Conservation (phyloP, 2,888 invertebrate species). For the Arctia plantaginis region DNA sequence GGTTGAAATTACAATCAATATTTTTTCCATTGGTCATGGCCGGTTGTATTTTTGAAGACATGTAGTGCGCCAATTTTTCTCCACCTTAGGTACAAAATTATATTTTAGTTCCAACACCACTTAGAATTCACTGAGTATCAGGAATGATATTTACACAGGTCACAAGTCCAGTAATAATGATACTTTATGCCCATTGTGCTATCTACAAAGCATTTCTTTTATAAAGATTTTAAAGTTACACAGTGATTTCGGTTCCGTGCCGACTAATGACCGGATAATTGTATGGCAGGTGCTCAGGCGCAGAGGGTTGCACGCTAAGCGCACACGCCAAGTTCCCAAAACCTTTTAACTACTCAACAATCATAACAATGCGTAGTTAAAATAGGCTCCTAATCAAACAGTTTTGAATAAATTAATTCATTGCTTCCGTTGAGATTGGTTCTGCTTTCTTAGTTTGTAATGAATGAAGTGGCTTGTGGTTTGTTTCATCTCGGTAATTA, state of each 20-base stretch:
- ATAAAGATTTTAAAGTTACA: slow-evolving; percentile 49
- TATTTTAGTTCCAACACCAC: neutral
- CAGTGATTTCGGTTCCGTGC: slow-evolving; percentile 72
- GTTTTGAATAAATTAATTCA: slow-evolving; percentile 59
- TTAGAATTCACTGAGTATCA: neutral
- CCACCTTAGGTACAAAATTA: neutral
- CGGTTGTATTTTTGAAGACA: neutral
- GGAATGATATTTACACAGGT: slow-evolving; percentile 7
- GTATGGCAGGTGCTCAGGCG: slow-evolving; percentile 75
- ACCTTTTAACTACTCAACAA: slow-evolving; percentile 32
- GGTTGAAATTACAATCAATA: neutral
- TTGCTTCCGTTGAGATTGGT: slow-evolving; percentile 54
- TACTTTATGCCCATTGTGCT: slow-evolving; percentile 21
- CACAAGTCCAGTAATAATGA: neutral
- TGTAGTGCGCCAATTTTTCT: neutral
- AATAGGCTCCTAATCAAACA: slow-evolving; percentile 51
- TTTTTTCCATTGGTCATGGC: neutral
- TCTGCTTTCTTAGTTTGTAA: slow-evolving; percentile 46
- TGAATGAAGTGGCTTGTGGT: slow-evolving; percentile 32
- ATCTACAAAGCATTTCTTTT: slow-evolving; percentile 30
- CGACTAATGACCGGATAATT: slow-evolving; percentile 79
- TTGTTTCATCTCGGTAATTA: slow-evolving; percentile 36
- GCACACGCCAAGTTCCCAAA: slow-evolving; percentile 69
- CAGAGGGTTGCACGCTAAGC: slow-evolving; percentile 71
- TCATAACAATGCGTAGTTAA: slow-evolving; percentile 30